Percentiles rank a stretch among this genome's conserved stretches.
These are phyloP conservation scores for Cotesia chilonis DNA, from an alignment of 1,140 invertebrate species.

Conservation along the genomic window DNA sequence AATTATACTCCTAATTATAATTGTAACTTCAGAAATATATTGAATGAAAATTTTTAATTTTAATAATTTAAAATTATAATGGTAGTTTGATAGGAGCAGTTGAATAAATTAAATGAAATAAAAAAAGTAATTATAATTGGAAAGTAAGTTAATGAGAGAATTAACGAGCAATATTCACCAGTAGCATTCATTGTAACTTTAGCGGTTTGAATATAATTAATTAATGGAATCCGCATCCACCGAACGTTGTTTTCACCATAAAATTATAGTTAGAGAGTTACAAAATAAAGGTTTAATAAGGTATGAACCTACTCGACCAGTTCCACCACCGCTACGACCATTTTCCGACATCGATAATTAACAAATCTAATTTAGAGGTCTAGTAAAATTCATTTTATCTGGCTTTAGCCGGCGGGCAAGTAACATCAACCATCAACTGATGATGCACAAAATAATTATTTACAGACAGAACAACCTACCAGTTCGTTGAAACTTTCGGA, in stretches of 20 bases:
- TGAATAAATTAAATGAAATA: too few relatives aligned
- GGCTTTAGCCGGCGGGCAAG: too few relatives aligned
- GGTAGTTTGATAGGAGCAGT: too few relatives aligned
- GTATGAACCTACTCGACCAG: conserved; percentile 41
- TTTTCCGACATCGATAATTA: conserved; percentile 50
- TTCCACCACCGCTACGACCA: not conserved
- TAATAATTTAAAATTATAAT: too few relatives aligned
- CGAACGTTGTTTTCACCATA: conserved; percentile 37
- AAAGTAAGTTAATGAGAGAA: conserved; percentile 10
- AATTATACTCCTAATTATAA: too few relatives aligned
- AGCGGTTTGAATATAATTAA: conserved; percentile 11
- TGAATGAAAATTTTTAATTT: too few relatives aligned
- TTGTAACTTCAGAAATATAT: too few relatives aligned
- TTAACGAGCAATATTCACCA: not conserved
- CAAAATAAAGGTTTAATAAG: conserved; percentile 59
- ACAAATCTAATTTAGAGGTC: conserved; percentile 61
- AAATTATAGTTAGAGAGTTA: conserved; percentile 52
- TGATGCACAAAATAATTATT: not conserved
- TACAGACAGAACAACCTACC: not conserved
- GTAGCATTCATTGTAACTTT: conserved; percentile 12
- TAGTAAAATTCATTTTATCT: conserved; percentile 46
- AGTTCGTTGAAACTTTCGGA: not conserved
- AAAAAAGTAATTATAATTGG: too few relatives aligned
- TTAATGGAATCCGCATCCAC: conserved; percentile 16
- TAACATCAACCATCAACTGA: too few relatives aligned